phyloP scores from a whole-genome alignment of 2,888 invertebrate species.

The Agrochola lychnidis region DNA sequence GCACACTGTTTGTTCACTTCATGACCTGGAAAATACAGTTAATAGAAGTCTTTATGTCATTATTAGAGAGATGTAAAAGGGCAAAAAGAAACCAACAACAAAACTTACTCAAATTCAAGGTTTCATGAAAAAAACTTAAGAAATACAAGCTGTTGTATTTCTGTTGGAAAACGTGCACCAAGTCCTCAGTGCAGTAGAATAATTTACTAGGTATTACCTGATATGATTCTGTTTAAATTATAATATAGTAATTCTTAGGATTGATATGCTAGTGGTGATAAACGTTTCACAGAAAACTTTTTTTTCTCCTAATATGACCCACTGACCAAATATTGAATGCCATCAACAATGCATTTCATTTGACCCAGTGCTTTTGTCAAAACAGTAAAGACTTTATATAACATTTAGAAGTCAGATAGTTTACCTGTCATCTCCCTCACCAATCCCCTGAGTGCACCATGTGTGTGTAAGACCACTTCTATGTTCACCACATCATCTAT shows the following conservation, averaged over 20 bases:
- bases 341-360: neutral
- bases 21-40: conserved; percentile 75
- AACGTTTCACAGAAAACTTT: neutral
- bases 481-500: conserved; percentile 79
- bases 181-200: neutral
- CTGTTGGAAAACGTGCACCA: neutral
- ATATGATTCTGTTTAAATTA: neutral
- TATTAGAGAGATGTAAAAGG: neutral
- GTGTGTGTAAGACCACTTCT: conserved; percentile 75
- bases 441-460: conserved; percentile 86
- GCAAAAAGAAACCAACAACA: neutral
- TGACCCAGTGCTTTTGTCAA: neutral
- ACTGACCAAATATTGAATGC: neutral
- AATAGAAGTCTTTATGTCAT: too few species aligned
- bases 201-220: neutral
- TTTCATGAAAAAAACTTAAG: neutral
- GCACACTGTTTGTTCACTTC: conserved; percentile 86
- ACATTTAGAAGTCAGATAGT: neutral
- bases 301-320: neutral
- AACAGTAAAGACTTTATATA: neutral
- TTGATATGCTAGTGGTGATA: too few species aligned
- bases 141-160: neutral
- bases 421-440: conserved; percentile 88
- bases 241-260: too few species aligned
- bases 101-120: neutral